Base-by-base conservation (phyloP, 2,797 vertebrate species). In the Clarias platycephalus region DNA sequence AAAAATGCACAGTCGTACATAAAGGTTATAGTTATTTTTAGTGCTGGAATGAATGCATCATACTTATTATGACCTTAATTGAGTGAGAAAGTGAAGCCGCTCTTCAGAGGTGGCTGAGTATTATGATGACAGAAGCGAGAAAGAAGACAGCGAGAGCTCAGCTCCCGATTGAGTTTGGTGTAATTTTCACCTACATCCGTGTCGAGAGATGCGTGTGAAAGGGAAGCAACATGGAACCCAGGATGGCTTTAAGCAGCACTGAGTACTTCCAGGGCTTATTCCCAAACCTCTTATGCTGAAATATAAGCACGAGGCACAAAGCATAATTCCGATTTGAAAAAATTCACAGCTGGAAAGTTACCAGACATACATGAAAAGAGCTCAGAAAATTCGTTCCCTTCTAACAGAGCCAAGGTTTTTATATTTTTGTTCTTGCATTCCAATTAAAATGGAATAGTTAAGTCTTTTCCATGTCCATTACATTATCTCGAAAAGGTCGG, bases 141-240 rank as follows among this genome's bases (percentile, higher is more conserved):
- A 80, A 80, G 24, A 63, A 80, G 68, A 62, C 0, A 13, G 57
- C 5, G 16, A 64, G 20, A 16, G 34, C 40, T 74, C 31, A 6
- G 20, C 20, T 26, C 67, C 3, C 28, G 20, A 28, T 20, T 74
- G 60, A 24, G 49, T 72, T 72, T 24, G 57, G 60, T 67, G 78
- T 72, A 75, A 85, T 75, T 81, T 75, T 85, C 78, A 57, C 84
- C 84, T 85, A 49, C 60, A 81, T 72, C 68, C 26, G 58, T 64
- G 66, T 63, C 68, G 34, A 72, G 83, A 81, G 12, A 58, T 49
- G 22, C 63, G 62, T 64, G 79, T 74, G 68, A 70, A 55, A 72
- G 40, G 37, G 55, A 60, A 37, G 31, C 58, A 28, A 34, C 12
- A 15, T 58, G 74, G 37, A 72, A 49, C n/a, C 7, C 76, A 34